Evolutionary conservation across 2,797 vertebrate genomes (phyloP).

Genomic region (Lycodopsis pacificus): DNA sequence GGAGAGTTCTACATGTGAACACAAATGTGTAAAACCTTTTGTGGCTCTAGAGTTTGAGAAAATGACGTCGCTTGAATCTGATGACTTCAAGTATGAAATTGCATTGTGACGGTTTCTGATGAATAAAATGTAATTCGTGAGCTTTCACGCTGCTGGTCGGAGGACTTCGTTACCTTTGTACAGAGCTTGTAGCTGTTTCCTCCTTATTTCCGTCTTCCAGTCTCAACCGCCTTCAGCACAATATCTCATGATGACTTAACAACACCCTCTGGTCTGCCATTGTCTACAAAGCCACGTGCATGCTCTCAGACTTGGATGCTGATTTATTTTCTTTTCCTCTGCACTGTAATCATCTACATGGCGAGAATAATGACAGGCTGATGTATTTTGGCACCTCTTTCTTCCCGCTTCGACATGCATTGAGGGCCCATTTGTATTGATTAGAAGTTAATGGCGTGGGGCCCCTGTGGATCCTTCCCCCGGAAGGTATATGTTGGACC

Average conservation of each 20-base stretch:
- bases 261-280: neutral
- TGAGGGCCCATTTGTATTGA: constrained; percentile 38
- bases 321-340: neutral
- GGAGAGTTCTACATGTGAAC: no score
- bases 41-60: no score
- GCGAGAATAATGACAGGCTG: constrained; percentile 24
- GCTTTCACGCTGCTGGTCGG: neutral
- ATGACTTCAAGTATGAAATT: no score
- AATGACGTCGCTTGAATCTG: no score
- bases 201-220: neutral
- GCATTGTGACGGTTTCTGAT: neutral
- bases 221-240: constrained; percentile 5
- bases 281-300: neutral
- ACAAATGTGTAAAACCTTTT: no score
- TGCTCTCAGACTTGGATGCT: neutral
- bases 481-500: neutral
- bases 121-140: neutral
- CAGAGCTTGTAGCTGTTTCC: neutral
- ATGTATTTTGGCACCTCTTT: constrained; percentile 22
- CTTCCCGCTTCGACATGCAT: constrained; percentile 16
- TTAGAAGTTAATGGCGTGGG: constrained; percentile 26
- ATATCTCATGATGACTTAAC: neutral
- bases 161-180: neutral
- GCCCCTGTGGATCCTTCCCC: constrained; percentile 13
- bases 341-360: constrained; percentile 9